These are phyloP conservation scores for Diorhabda elongata DNA, from an alignment of 1,140 invertebrate species.

Conservation along the genomic window DNA sequence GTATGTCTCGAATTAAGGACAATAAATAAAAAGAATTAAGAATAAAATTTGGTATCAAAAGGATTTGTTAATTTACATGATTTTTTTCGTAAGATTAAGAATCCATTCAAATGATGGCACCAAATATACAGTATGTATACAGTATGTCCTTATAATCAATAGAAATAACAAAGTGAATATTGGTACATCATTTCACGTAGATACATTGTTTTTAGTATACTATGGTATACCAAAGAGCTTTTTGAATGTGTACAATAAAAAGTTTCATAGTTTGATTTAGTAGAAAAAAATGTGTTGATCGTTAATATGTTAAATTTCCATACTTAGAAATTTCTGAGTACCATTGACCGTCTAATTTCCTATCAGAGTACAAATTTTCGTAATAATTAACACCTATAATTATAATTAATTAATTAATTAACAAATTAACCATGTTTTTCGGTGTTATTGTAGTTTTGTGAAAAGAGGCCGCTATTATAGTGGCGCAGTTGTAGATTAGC, in stretches of 20 bases:
- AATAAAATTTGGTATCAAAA: too few species aligned
- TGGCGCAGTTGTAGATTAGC: constrained; percentile 28
- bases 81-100: too few species aligned
- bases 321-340: constrained; percentile 25
- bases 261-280: background rate
- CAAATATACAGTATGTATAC: too few species aligned
- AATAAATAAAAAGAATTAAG: too few species aligned
- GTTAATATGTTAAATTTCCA: background rate
- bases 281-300: background rate
- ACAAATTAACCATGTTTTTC: constrained; percentile 33
- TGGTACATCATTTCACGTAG: too few species aligned
- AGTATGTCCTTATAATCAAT: too few species aligned
- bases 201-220: too few species aligned
- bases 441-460: constrained; percentile 41
- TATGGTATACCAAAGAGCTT: too few species aligned
- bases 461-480: constrained; percentile 27
- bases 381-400: constrained; percentile 31
- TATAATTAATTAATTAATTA: constrained; percentile 26
- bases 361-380: constrained; percentile 44
- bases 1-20: too few species aligned
- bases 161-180: too few species aligned
- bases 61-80: too few species aligned
- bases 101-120: too few species aligned
- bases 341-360: constrained; percentile 31
- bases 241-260: background rate